These are phyloP conservation scores for Prionace glauca DNA, from an alignment of 2,797 vertebrate species.

Conservation along the genomic window DNA sequence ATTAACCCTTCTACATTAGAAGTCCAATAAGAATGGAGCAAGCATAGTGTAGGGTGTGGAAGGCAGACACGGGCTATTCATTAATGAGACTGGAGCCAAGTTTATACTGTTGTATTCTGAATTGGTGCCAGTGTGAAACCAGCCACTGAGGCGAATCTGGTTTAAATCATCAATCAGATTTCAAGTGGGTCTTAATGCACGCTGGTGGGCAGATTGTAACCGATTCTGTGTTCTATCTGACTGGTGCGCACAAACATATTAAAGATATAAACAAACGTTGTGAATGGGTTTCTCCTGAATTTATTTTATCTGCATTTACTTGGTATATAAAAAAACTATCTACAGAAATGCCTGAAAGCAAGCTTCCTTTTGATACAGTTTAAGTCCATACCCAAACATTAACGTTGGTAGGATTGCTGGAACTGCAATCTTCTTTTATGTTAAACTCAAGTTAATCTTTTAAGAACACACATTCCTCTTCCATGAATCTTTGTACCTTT, in stretches of 20 bases:
- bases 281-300: background rate
- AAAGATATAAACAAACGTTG: background rate
- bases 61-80: slow-evolving; percentile 28
- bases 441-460: slow-evolving; percentile 23
- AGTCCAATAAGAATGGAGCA: background rate
- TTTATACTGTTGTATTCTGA: slow-evolving; percentile 26
- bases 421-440: slow-evolving; percentile 10
- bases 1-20: slow-evolving; percentile 30
- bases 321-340: background rate
- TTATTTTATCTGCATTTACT: background rate
- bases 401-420: background rate
- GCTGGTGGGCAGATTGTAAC: slow-evolving; percentile 17
- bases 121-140: slow-evolving; percentile 23
- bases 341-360: background rate
- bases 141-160: slow-evolving; percentile 33
- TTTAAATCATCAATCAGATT: slow-evolving; percentile 33
- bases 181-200: slow-evolving; percentile 5
- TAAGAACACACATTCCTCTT: slow-evolving; percentile 22
- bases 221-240: slow-evolving; percentile 11
- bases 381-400: background rate
- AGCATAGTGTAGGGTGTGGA: background rate
- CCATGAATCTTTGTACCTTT: slow-evolving; percentile 37
- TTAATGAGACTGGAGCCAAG: slow-evolving; percentile 32
- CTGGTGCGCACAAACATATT: background rate
- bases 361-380: background rate